phyloP scores from a whole-genome alignment of 2,888 invertebrate genomes.

The Agriopis marginaria region DNA sequence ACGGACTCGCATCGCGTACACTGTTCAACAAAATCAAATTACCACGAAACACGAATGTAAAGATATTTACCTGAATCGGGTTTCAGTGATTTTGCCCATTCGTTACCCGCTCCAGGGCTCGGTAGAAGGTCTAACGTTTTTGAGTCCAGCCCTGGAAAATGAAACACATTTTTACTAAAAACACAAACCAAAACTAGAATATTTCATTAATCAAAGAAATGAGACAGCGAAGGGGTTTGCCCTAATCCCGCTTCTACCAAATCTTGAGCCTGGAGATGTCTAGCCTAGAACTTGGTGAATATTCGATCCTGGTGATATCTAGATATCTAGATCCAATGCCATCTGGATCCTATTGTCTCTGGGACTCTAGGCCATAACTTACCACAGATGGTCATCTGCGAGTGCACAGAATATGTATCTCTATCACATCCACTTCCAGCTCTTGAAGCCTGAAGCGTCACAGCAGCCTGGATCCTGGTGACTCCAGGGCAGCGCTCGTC shows the following conservation, averaged over 20 bases:
- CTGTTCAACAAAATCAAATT: not conserved
- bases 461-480: constrained; percentile 87
- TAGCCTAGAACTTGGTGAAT: no score
- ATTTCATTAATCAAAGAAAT: no score
- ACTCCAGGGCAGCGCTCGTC: constrained; percentile 93
- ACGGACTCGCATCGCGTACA: no score
- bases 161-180: not conserved
- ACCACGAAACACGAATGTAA: not conserved
- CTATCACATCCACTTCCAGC: constrained; percentile 98
- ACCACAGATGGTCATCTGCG: constrained; percentile 95
- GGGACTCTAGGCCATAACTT: constrained; percentile 33
- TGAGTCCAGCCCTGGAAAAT: constrained; percentile 87
- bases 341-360: no score
- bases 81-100: constrained; percentile 93
- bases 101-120: constrained; percentile 91
- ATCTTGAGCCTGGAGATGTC: no score
- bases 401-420: constrained; percentile 95
- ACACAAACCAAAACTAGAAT: not conserved
- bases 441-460: constrained; percentile 92
- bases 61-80: constrained; percentile 89
- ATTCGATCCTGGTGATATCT: no score
- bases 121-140: constrained; percentile 95
- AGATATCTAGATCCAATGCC: no score
- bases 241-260: no score
- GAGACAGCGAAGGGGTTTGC: no score